Evolutionary conservation across 2,888 invertebrate species (phyloP), one percentile per base, ranked within the genome.

Genomic region (Lasioglossum marginatum): DNA sequence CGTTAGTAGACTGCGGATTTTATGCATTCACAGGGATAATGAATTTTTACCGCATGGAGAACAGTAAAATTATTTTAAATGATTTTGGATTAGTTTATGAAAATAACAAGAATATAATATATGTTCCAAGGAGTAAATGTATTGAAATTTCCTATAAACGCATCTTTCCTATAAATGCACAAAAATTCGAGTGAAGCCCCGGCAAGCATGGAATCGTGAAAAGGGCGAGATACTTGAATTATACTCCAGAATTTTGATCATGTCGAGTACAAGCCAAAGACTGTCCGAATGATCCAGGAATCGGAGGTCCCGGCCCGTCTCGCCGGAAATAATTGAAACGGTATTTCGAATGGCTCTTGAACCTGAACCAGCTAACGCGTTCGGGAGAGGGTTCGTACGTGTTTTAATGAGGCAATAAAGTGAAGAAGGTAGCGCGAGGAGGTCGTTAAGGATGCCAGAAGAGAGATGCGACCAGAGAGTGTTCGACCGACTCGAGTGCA

Each of bases 401-500:
- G 57, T 40, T n/a, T 27, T 80, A 75, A 80, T 40, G 37, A 75
- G 57, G n/a, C 16, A 37, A 80, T 48, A 40, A 57, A 57, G 27
- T 27, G 27, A 43, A 34, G 48, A 31, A n/a, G 60, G n/a, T 12
- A 23, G 14, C 52, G 37, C 34, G 66, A 37, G 68, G 37, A 76
- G 75, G 19, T 63, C 40, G 45, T 81, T 71, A 81, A 83, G 45
- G 48, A 43, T 31, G 19, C 45, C 23, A 73, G 34, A 37, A 57
- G 68, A 52, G 60, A 60, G 60, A 60, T 37, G 23, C 23, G 10
- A 23, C 3, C 14, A 12, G 60, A 16, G 23, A 57, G 43, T 34
- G 52, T 68, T 74, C 16, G 16, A 43, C 19, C 70, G 34, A 37
- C 19, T 68, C 10, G 57, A 82, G 63, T 34, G 60, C 60, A 60